Percentiles rank a stretch among this genome's conserved stretches.
phyloP scores from a whole-genome alignment of 2,888 invertebrate genomes.

The Zygothrica quintamaculata region DNA sequence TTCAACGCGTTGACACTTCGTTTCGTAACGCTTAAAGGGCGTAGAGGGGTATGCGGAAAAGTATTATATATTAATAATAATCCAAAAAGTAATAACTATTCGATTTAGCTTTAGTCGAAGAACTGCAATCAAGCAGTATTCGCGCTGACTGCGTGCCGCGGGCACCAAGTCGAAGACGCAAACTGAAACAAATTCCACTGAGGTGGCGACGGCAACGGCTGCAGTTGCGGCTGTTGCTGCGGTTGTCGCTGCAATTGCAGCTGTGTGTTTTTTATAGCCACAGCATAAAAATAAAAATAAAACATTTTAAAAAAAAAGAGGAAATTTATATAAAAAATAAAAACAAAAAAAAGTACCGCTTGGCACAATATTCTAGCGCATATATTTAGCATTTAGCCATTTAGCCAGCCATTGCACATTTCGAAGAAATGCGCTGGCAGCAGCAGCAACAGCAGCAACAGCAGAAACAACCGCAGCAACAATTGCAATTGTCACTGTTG shows the following conservation, averaged over 20 bases:
- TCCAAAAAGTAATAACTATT: background rate
- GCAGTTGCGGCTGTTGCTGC: slow-evolving; percentile 19
- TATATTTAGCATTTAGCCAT: slow-evolving; percentile 67
- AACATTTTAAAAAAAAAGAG: slow-evolving; percentile 15
- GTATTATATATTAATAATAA: slow-evolving; percentile 6
- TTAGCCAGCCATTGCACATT: slow-evolving; percentile 68
- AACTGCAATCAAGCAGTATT: slow-evolving; percentile 48
- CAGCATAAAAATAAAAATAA: slow-evolving; percentile 28
- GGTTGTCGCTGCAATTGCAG: slow-evolving; percentile 29
- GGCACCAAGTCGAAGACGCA: slow-evolving; percentile 77
- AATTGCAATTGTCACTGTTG: slow-evolving; percentile 29
- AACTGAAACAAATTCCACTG: slow-evolving; percentile 61
- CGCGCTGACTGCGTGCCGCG: slow-evolving; percentile 64
- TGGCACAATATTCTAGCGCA: slow-evolving; percentile 30
- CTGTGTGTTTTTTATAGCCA: slow-evolving; percentile 71
- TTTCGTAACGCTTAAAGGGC: no score
- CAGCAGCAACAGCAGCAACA: no score
- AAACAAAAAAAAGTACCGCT: slow-evolving; percentile 47
- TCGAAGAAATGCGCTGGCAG: slow-evolving; percentile 63
- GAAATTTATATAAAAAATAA: slow-evolving; percentile 15
- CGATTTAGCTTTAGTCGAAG: no score
- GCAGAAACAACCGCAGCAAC: no score
- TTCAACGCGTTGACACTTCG: slow-evolving; percentile 10
- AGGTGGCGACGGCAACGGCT: slow-evolving; percentile 2
- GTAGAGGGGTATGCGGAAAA: background rate